Evolutionary conservation across 2,113 vertebrate species (phyloP).

Genomic region (Serilophus lunatus): DNA sequence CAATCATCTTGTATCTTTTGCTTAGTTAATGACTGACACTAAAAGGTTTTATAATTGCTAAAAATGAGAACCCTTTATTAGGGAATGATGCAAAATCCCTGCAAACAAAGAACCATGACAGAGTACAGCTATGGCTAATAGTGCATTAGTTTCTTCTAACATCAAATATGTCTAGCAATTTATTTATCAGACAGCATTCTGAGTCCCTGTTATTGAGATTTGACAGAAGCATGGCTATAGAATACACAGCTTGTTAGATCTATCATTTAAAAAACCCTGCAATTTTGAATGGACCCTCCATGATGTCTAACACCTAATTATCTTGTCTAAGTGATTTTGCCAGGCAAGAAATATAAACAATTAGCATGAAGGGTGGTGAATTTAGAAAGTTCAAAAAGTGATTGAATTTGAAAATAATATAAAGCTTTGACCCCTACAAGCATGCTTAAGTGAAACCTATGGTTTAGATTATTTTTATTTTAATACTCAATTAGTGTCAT

Average conservation of each 20-base stretch:
- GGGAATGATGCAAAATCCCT: background rate
- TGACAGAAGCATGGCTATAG: background rate
- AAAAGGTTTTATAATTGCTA: slow-evolving; percentile 25
- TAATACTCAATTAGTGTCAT: background rate
- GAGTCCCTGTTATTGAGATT: background rate
- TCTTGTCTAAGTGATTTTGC: background rate
- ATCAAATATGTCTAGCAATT: background rate
- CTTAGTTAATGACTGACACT: slow-evolving; percentile 28
- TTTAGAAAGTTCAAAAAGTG: background rate
- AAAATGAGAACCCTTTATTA: slow-evolving; percentile 11
- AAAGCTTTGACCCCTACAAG: background rate
- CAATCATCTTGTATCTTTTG: background rate
- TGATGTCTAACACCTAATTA: background rate
- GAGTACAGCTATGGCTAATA: background rate
- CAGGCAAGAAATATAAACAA: background rate
- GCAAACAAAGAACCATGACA: background rate
- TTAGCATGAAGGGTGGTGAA: background rate
- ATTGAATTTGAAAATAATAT: background rate
- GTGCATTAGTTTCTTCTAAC: background rate
- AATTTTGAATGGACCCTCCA: background rate
- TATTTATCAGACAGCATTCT: slow-evolving; percentile 7
- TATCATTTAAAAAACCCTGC: background rate
- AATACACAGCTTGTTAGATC: background rate
- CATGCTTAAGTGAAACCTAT: background rate
- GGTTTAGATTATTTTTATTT: background rate